phyloP scores from a whole-genome alignment of 2,797 vertebrate genomes.

The Parambassis ranga region DNA sequence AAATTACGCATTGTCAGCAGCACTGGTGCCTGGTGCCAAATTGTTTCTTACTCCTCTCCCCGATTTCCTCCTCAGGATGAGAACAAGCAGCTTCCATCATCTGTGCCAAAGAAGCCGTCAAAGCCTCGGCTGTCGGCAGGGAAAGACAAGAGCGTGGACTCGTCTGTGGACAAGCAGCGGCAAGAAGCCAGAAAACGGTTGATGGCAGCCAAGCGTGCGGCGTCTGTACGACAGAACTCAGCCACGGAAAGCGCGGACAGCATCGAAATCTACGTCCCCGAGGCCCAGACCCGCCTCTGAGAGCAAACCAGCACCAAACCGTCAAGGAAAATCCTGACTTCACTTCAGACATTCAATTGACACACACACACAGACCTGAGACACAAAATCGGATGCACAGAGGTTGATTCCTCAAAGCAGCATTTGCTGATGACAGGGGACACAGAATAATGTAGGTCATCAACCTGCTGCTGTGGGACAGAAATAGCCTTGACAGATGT shows the following conservation, averaged over 20 bases:
- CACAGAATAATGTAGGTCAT: conserved; percentile 49
- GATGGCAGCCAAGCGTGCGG: conserved; percentile 95
- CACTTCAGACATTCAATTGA: conserved; percentile 49
- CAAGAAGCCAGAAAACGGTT: conserved; percentile 97
- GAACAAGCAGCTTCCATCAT: conserved; percentile 89
- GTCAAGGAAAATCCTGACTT: conserved; percentile 27
- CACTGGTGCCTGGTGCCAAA: neutral
- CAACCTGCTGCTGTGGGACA: conserved; percentile 66
- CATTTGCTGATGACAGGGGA: conserved; percentile 39
- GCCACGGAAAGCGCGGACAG: conserved; percentile 98
- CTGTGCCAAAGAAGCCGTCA: conserved; percentile 95
- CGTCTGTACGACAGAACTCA: conserved; percentile 96
- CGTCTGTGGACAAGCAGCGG: conserved; percentile 92
- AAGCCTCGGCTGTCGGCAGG: conserved; percentile 88
- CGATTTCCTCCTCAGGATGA: conserved; percentile 79
- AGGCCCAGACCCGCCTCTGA: conserved; percentile 99
- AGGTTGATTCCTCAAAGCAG: conserved; percentile 45
- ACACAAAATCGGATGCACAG: conserved; percentile 54
- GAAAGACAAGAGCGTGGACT: conserved; percentile 90
- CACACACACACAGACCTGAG: conserved; percentile 53
- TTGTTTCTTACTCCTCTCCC: neutral
- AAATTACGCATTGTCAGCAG: neutral
- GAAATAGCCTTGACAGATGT: conserved; percentile 70
- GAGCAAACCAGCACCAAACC: conserved; percentile 52
- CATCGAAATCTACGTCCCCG: conserved; percentile 99